Evolutionary conservation across 2,113 vertebrate genomes (phyloP).

Genomic region (Sinocyclocheilus grahami): DNA sequence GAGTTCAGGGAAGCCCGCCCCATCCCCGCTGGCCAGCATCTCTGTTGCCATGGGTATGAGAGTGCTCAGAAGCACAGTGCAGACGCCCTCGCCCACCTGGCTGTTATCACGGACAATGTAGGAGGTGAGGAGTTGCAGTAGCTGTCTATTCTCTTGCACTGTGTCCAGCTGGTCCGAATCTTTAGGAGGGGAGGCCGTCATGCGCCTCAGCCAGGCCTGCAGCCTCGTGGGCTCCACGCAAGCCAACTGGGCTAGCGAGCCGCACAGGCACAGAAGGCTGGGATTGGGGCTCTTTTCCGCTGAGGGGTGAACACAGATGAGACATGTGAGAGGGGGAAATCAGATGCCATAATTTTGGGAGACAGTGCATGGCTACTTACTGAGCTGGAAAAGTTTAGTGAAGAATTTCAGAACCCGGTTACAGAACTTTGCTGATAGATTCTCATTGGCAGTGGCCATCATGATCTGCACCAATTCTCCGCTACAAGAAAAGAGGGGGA

Average conservation of each 20-base stretch:
- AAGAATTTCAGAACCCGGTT: slow-evolving; percentile 98
- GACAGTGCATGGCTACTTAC: slow-evolving; percentile 77
- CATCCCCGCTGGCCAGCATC: slow-evolving; percentile 92
- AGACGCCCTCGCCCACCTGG: slow-evolving; percentile 98
- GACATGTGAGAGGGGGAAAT: not conserved
- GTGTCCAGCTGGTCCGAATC: slow-evolving; percentile 92
- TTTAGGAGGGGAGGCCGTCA: slow-evolving; percentile 91
- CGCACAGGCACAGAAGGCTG: slow-evolving; percentile 90
- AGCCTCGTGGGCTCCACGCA: slow-evolving; percentile 89
- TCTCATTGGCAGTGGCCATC: slow-evolving; percentile 98
- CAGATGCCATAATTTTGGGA: not conserved
- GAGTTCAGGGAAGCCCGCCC: slow-evolving; percentile 95
- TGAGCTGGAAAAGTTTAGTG: slow-evolving; percentile 98
- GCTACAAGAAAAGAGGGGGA: slow-evolving; percentile 66
- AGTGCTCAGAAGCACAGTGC: slow-evolving; percentile 93
- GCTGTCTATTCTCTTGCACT: slow-evolving; percentile 95
- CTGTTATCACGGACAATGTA: slow-evolving; percentile 98
- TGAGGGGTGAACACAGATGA: slow-evolving; percentile 55
- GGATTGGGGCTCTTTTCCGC: slow-evolving; percentile 97
- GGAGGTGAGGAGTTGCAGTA: slow-evolving; percentile 90
- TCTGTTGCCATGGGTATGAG: slow-evolving; percentile 97
- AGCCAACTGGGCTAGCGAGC: slow-evolving; percentile 93
- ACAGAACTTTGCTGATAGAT: slow-evolving; percentile 95
- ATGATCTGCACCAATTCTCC: slow-evolving; percentile 98
- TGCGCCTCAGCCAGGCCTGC: slow-evolving; percentile 94